These are phyloP conservation scores for Chiloscyllium plagiosum DNA, from an alignment of 2,113 vertebrate species.

Conservation along the genomic window DNA sequence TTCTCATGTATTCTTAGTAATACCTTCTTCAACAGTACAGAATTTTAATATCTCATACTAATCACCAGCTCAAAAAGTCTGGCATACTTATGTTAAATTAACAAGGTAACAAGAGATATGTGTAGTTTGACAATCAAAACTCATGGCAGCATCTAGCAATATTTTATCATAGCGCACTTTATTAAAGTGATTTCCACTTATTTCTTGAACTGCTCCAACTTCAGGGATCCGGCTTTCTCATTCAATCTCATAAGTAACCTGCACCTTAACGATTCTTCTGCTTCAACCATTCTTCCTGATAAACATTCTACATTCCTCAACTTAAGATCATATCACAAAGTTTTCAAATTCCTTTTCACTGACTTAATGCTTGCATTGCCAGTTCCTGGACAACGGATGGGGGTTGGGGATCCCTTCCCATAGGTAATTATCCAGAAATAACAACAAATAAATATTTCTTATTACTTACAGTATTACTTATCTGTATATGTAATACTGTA, in stretches of 20 bases:
- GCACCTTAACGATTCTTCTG: neutral
- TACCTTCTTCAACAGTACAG: neutral
- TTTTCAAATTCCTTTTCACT: neutral
- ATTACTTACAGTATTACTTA: too few relatives aligned
- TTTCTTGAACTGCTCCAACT: neutral
- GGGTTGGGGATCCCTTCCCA: too few relatives aligned
- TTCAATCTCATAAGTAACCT: neutral
- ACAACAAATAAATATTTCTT: too few relatives aligned
- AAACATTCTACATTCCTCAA: neutral
- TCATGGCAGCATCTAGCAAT: neutral
- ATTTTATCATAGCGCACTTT: neutral
- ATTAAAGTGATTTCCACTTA: neutral
- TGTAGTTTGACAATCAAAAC: neutral
- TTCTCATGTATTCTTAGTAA: neutral
- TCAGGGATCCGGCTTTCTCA: neutral
- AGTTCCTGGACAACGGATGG: neutral
- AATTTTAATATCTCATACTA: neutral
- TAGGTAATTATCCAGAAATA: too few relatives aligned
- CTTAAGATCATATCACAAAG: neutral
- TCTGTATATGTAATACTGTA: too few relatives aligned
- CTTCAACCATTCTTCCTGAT: neutral
- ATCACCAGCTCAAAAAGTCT: neutral
- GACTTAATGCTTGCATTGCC: neutral
- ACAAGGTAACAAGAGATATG: neutral
- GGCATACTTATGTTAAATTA: neutral